These are phyloP conservation scores for Acrocephalus arundinaceus DNA, from an alignment of 2,113 vertebrate species.

Conservation along the genomic window DNA sequence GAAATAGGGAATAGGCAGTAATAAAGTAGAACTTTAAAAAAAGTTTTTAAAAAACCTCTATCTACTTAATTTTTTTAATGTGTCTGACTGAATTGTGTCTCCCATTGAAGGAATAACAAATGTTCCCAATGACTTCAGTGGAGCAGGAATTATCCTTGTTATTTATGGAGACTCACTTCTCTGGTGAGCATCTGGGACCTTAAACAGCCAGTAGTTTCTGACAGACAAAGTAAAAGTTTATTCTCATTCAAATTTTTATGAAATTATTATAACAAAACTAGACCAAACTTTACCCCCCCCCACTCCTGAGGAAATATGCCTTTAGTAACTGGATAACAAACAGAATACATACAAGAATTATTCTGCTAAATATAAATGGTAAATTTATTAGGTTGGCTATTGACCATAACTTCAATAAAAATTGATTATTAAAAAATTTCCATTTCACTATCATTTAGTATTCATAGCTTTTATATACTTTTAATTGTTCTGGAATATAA, in stretches of 20 bases:
- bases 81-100: not conserved
- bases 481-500: not conserved
- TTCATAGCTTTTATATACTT: not conserved
- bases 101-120: not conserved
- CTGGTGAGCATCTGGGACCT: not conserved
- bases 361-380: not conserved
- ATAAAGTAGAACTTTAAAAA: not conserved
- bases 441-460: not conserved
- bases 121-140: not conserved
- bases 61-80: not conserved
- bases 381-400: not conserved
- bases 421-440: conserved; percentile 2
- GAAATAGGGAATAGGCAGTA: not conserved
- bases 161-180: not conserved
- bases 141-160: not conserved
- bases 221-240: not conserved
- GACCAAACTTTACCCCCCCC: not conserved
- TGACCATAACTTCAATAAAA: not conserved
- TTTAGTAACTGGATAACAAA: not conserved
- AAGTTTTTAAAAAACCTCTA: not conserved
- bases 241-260: not conserved
- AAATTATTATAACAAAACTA: not conserved
- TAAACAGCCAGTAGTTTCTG: not conserved
- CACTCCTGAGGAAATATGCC: rapidly evolving
- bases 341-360: not conserved